Percentiles rank a stretch among this genome's conserved stretches.
Evolutionary conservation across 2,797 vertebrate genomes (phyloP).

Genomic region (Clarias laeviceps): DNA sequence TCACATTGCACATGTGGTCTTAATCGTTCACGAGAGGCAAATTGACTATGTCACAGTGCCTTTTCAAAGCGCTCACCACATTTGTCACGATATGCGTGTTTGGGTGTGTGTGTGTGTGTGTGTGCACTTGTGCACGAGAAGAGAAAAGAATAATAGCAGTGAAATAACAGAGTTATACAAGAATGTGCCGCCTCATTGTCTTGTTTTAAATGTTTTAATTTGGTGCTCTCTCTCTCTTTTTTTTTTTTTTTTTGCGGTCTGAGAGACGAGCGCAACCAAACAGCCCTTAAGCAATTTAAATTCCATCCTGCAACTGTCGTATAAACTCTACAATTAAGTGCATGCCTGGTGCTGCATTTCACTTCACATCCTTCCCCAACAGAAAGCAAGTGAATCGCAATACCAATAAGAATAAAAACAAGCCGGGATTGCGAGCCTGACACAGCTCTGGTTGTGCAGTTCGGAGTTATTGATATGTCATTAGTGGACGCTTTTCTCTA

Average conservation of each 20-base stretch:
- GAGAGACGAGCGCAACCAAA: constrained; percentile 46
- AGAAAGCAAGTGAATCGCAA: not conserved
- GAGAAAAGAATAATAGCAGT: constrained; percentile 42
- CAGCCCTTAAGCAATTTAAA: constrained; percentile 55
- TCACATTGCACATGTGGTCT: constrained; percentile 28
- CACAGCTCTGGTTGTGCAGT: not conserved
- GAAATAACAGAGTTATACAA: constrained; percentile 45
- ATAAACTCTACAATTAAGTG: constrained; percentile 56
- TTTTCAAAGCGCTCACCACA: constrained; percentile 58
- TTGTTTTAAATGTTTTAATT: constrained; percentile 48
- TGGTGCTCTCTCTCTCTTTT: not conserved
- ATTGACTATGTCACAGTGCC: constrained; percentile 70
- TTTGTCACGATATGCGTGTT: constrained; percentile 61
- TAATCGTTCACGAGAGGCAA: constrained; percentile 56
- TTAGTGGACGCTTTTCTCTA: constrained; percentile 66
- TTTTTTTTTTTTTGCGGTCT: constrained; percentile 27
- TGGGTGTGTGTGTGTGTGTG: constrained; percentile 27
- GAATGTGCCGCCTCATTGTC: constrained; percentile 45
- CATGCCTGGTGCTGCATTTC: constrained; percentile 30
- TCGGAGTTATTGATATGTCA: constrained; percentile 67
- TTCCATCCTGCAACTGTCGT: constrained; percentile 47
- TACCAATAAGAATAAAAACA: constrained; percentile 17
- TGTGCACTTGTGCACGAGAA: constrained; percentile 20
- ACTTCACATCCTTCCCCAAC: constrained; percentile 32
- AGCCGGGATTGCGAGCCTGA: constrained; percentile 2